Percentiles rank a stretch among this genome's conserved stretches.
Conservation (phyloP, 2,113 vertebrate species). For the Copsychus sechellarum region DNA sequence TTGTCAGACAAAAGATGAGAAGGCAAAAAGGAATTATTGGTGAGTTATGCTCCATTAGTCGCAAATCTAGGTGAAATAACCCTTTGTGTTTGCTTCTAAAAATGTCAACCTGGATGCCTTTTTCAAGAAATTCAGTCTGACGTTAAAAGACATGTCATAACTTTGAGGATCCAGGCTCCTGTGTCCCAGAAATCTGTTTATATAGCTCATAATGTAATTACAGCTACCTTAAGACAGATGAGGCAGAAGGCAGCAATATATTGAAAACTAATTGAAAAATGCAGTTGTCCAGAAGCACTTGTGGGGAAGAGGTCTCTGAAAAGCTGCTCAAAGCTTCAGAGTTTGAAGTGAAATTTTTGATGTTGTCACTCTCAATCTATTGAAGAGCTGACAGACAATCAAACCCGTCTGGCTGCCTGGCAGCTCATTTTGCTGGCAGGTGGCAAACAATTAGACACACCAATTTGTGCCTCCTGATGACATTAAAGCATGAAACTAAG, state of each 20-base stretch:
- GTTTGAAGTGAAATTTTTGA: constrained; percentile 88
- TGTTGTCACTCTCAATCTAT: constrained; percentile 94
- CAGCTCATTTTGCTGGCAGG: constrained; percentile 99
- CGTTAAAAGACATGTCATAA: constrained; percentile 73
- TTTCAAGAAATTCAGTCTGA: constrained; percentile 64
- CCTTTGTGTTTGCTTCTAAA: constrained; percentile 48
- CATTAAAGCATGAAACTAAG: constrained; percentile 95
- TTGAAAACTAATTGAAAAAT: constrained; percentile 82
- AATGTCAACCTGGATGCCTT: constrained; percentile 39
- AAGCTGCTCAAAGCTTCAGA: constrained; percentile 77
- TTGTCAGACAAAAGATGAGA: background rate
- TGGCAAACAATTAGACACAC: constrained; percentile 99
- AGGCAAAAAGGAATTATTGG: constrained; percentile 21
- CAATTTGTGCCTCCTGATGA: constrained; percentile 93
- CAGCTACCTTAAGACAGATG: constrained; percentile 76
- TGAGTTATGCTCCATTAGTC: constrained; percentile 14
- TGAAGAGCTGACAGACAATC: constrained; percentile 89
- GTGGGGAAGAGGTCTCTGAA: constrained; percentile 74
- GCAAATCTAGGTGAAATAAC: constrained; percentile 35
- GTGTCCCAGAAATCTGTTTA: constrained; percentile 70
- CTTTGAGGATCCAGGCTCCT: constrained; percentile 56
- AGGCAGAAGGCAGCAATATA: constrained; percentile 73
- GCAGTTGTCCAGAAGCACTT: constrained; percentile 78
- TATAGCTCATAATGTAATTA: constrained; percentile 75
- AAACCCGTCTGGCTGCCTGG: constrained; percentile 89